A percentile compares a stretch with the other conserved stretches of the same genome.
Conservation (phyloP, 2,797 vertebrate genomes). For the Pelobates cultripes region DNA sequence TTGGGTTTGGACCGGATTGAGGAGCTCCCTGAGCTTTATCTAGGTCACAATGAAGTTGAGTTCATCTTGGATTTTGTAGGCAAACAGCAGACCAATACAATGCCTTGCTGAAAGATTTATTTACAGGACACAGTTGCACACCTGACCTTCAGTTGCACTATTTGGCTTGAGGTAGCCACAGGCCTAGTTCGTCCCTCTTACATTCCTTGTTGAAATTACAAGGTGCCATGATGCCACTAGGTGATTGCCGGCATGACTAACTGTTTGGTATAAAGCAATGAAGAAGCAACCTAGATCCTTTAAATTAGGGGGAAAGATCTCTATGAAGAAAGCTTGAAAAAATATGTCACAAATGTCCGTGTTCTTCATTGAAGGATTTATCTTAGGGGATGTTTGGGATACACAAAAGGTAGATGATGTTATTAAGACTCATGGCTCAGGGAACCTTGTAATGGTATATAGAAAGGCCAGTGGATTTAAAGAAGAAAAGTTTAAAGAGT, state of each 20-base stretch:
- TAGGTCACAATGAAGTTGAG: conserved; percentile 97
- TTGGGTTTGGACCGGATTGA: conserved; percentile 93
- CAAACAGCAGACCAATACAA: conserved; percentile 92
- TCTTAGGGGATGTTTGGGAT: not conserved
- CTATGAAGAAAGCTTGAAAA: not conserved
- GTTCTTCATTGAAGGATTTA: not conserved
- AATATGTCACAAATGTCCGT: not conserved
- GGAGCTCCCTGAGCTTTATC: conserved; percentile 93
- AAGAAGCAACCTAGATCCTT: not conserved
- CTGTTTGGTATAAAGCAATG: not conserved
- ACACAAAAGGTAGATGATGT: not conserved
- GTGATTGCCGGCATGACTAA: not conserved
- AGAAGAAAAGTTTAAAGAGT: too few species aligned
- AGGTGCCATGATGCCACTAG: not conserved
- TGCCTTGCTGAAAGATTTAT: conserved; percentile 83
- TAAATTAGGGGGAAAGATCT: not conserved
- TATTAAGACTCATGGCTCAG: not conserved
- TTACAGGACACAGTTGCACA: not conserved
- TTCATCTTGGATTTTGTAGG: conserved; percentile 95
- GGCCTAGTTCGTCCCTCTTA: not conserved
- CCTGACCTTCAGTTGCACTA: conserved; percentile 26
- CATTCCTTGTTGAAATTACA: not conserved
- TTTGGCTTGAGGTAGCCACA: not conserved
- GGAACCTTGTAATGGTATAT: not conserved
- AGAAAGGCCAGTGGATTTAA: not conserved